Base-by-base conservation (phyloP, 1,140 invertebrate genomes). In the Sitobion miscanthi region DNA sequence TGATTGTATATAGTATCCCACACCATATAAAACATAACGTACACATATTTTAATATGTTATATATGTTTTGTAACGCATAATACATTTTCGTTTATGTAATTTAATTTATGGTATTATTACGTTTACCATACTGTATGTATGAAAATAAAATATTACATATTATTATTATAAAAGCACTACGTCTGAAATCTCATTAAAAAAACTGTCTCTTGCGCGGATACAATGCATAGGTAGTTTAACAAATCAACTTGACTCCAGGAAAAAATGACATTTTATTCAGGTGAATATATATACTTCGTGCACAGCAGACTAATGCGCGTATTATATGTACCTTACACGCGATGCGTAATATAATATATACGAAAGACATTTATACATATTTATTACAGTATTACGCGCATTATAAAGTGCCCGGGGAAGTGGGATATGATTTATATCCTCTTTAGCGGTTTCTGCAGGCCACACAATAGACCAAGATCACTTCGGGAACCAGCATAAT, bases 361-460 rank as follows among this genome's bases (percentile, higher is more conserved):
- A 49, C 85, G 45, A 47, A 47, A 47, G 45, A n/a, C 42, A 86
- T 47, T 30, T 49, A 42, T 47, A 85, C 21, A 42, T 45, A 85
- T 85, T 83, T 83, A 83, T 83, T 38, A 83, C 83, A 25, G 4
- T 86, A 86, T 86, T 86, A 86, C 38, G 38, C 83, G 9, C 38
- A 42, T 77, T n/a, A 77, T 77, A 35, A 87, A 87, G 85, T 35
- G n/a, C 21, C 47, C 7, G 87, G 52, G 21, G 49, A 89, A 89
- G 49, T 57, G n/a, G 88, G 38, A 89, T 54, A 89, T 54, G 87
- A 88, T 88, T 54, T 54, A 89, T 89, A 89, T 89, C 87, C 87
- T 89, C 87, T 89, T 89, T 89, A 89, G 45, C 45, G 87, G n/a
- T 57, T 38, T 35, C 49, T 21, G 83, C 47, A 1, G n/a, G 49